These are phyloP conservation scores for Phasianus colchicus DNA, from an alignment of 2,113 vertebrate genomes.

Conservation along the genomic window DNA sequence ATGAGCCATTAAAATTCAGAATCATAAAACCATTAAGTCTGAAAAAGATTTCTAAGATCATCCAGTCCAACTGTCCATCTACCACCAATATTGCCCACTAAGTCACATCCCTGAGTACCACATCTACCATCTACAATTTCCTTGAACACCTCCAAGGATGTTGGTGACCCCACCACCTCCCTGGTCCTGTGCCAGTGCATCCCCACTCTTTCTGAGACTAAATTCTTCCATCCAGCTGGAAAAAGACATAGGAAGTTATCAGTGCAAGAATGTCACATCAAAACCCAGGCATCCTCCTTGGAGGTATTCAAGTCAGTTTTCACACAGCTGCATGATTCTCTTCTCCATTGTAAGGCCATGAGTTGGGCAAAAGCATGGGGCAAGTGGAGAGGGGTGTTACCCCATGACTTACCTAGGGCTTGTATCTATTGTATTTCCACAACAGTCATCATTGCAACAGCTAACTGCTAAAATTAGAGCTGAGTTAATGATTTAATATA, in stretches of 20 bases:
- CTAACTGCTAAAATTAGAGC: conserved; percentile 45
- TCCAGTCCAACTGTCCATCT: too few relatives aligned
- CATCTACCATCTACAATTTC: too few relatives aligned
- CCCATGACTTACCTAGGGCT: not conserved
- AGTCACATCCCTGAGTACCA: too few relatives aligned
- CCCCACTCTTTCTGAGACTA: too few relatives aligned
- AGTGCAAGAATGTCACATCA: accelerated
- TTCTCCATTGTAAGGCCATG: accelerated
- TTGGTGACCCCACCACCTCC: too few relatives aligned
- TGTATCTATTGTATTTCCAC: not conserved
- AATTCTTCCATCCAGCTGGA: not conserved
- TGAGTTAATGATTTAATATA: not conserved
- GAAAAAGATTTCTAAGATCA: too few relatives aligned
- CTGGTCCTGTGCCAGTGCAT: too few relatives aligned
- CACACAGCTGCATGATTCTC: not conserved
- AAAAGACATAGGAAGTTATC: not conserved
- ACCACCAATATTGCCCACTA: too few relatives aligned
- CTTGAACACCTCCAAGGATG: too few relatives aligned
- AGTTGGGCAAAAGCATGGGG: not conserved
- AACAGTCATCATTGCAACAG: not conserved
- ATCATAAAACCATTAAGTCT: too few relatives aligned
- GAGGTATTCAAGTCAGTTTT: not conserved
- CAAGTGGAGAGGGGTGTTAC: not conserved
- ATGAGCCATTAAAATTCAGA: not conserved
- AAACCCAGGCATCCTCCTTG: not conserved